These are phyloP conservation scores for Amphimallon solstitiale DNA, from an alignment of 2,888 invertebrate genomes.

Conservation along the genomic window DNA sequence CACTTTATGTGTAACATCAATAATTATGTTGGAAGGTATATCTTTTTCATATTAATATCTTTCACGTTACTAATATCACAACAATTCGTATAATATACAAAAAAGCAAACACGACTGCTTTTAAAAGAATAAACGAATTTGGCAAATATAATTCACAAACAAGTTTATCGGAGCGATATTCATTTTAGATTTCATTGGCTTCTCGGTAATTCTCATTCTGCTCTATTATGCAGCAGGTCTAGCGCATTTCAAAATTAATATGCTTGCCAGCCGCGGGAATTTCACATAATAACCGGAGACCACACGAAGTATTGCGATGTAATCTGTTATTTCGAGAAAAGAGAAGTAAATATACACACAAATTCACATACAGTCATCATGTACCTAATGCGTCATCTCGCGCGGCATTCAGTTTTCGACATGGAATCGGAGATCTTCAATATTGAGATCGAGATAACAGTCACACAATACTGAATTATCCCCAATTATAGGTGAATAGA, in stretches of 20 bases:
- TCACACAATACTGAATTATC: slow-evolving; percentile 56
- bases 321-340: slow-evolving; percentile 20
- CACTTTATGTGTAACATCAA: too few species aligned
- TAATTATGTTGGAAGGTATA: too few species aligned
- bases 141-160: too few species aligned
- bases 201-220: too few species aligned
- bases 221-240: too few species aligned
- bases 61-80: too few species aligned
- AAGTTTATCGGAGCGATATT: too few species aligned
- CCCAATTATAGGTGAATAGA: slow-evolving; percentile 58
- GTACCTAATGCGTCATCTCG: slow-evolving; percentile 30
- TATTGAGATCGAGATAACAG: slow-evolving; percentile 42
- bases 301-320: slow-evolving; percentile 5
- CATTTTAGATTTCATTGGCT: too few species aligned
- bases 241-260: neutral
- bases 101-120: too few species aligned
- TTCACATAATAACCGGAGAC: slow-evolving; percentile 9
- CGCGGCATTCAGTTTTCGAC: slow-evolving; percentile 32
- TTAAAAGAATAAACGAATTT: too few species aligned
- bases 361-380: neutral
- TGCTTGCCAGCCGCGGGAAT: neutral
- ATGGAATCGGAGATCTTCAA: slow-evolving; percentile 30
- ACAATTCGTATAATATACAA: too few species aligned
- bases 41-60: too few species aligned
- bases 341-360: neutral